These are phyloP conservation scores for Tricholaema leucomelas DNA, from an alignment of 2,113 vertebrate genomes.

Conservation along the genomic window DNA sequence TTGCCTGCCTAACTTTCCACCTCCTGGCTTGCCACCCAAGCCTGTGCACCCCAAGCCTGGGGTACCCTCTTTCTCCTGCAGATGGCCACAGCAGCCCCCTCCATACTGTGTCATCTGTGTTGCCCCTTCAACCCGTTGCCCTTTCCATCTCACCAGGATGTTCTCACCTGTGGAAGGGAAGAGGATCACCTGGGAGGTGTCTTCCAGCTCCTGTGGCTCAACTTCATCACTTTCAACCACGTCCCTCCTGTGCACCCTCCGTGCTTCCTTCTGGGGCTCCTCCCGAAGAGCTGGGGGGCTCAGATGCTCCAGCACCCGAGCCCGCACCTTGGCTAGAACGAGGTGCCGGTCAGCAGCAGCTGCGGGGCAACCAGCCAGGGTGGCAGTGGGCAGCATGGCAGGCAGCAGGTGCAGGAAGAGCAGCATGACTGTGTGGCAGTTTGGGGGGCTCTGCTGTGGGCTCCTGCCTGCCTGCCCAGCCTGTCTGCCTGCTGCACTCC, in stretches of 20 bases:
- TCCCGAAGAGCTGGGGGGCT: slow-evolving; percentile 36
- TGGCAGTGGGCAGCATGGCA: slow-evolving; percentile 27
- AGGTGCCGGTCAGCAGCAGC: slow-evolving; percentile 58
- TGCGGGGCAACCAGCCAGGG: slow-evolving; percentile 44
- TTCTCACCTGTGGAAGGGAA: slow-evolving; percentile 88
- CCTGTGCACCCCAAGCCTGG: background rate
- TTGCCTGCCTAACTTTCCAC: background rate
- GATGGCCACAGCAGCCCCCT: background rate
- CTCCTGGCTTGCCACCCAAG: background rate
- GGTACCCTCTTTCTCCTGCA: background rate
- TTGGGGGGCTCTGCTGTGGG: background rate
- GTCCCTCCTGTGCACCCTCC: slow-evolving; percentile 52
- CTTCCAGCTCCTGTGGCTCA: slow-evolving; percentile 43
- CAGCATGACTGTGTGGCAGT: slow-evolving; percentile 37
- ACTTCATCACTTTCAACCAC: slow-evolving; percentile 20
- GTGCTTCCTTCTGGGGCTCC: slow-evolving; percentile 31
- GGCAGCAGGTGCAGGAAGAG: slow-evolving; percentile 66
- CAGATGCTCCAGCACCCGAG: slow-evolving; percentile 73
- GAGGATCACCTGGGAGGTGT: slow-evolving; percentile 83
- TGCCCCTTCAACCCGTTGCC: background rate
- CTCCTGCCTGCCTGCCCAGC: background rate
- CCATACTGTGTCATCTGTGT: background rate
- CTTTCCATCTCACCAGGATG: background rate
- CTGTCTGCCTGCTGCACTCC: background rate
- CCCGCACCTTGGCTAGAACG: slow-evolving; percentile 75